Evolutionary conservation across 2,797 vertebrate species (phyloP), one percentile per base, ranked within the genome.

Genomic region (Fratercula arctica): DNA sequence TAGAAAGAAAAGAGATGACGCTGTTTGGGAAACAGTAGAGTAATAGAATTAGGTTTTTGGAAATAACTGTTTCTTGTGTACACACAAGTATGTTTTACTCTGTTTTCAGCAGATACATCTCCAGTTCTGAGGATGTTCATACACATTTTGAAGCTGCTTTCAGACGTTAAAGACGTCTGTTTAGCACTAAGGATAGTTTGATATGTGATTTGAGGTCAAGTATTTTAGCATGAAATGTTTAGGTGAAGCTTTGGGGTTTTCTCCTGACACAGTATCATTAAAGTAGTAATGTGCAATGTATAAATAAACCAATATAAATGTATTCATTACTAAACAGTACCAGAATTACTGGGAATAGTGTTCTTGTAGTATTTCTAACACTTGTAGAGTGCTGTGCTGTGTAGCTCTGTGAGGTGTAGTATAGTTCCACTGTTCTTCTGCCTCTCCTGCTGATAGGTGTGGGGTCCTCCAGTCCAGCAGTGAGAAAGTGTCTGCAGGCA

Each of bases 331-430:
- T 50, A 59, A 82, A 21, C 23, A 54, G 18, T 76, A 43, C 12
- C 8, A 53, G 23, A 84, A 75, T 81, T 78, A 72, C 46, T 88
- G 31, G 31, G 12, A 66, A 8, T 76, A 54, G 13, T 85, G 11
- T 33, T 77, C 13, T 50, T 61, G 9, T 67, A 18, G 54, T 41
- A 16, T 79, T 72, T n/a, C 43, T 31, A 33, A 51, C 13, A 8
- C 8, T 83, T 0, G 0, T 13, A 11, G n/a, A 15, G 13, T 28
- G 23, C 13, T 11, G 2, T 31, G 9, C 16, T 46, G 16, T 0
- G 0, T 74, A 31, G 53, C 13, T 19, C 39, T 68, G 43, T 13
- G 25, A 53, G 28, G 4, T 26, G 21, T 43, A 12, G 20, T 9
- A 14, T 18, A 29, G 66, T 50, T 26, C 17, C 29, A 13, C n/a